Evolutionary conservation across 1,140 invertebrate genomes (phyloP), one percentile per base, ranked within the genome.

Genomic region (Hylaeus anthracinus): DNA sequence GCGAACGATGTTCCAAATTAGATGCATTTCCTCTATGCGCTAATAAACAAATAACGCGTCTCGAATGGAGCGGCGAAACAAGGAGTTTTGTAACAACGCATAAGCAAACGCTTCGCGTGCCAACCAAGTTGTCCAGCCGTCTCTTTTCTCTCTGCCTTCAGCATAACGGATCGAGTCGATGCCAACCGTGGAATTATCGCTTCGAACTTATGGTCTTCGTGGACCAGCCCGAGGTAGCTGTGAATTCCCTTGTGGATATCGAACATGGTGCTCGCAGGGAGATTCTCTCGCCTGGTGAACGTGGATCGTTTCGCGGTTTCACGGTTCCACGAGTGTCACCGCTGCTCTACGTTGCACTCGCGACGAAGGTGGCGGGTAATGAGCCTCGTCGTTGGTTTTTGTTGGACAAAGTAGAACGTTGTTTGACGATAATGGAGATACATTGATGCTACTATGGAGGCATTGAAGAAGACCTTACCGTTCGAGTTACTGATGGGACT

Each of bases 91-190:
- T 26, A 26, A 26, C 26, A 26, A 26, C 26, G 26, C 55, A 64
- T 48, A 66, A n/a, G 60, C 61, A 84, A 82, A 85, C 74, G 70
- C 75, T 56, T 74, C 43, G 83, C 80, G 75, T 74, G 79, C 66
- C 60, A 10, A 9, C 51, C 51, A 45, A 3, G 43, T 48, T 56
- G 53, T 72, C n/a, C 41, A 14, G 39, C n/a, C 41, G 56, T 55
- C 51, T 55, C 51, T 69, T 53, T 45, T 43, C 55, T 51, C 63
- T 8, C 6, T 56, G 70, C 60, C 12, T 37, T 72, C 41, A 58
- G 48, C 60, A 81, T 81, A 83, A 87, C 82, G 73, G 76, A 81
- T 41, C 60, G 58, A 37, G 61, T 66, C 56, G 53, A 14, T 41
- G 65, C 63, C 58, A 45, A 65, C 60, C 14, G 37, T 58, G 71